phyloP scores from a whole-genome alignment of 2,113 vertebrate species.

The Gorsachius goisagi region DNA sequence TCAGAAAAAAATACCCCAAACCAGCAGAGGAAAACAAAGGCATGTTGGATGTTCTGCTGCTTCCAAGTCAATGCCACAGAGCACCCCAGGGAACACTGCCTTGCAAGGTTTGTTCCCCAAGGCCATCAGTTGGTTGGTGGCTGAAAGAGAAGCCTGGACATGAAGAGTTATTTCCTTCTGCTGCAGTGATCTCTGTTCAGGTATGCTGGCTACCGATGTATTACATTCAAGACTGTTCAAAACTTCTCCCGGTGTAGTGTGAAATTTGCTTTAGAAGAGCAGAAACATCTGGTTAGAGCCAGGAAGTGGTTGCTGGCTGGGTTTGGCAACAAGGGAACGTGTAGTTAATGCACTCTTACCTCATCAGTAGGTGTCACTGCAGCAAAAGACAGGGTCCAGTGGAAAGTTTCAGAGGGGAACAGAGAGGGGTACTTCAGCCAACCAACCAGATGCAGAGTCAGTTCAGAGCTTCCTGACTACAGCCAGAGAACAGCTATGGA shows the following conservation, averaged over 20 bases:
- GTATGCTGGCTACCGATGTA: background rate
- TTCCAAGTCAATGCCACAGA: background rate
- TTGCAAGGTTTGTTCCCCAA: background rate
- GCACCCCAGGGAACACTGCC: background rate
- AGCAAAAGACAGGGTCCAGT: constrained; percentile 66
- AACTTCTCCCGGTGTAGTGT: constrained; percentile 19
- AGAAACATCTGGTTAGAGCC: constrained; percentile 66
- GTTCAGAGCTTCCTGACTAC: constrained; percentile 60
- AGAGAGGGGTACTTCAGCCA: constrained; percentile 36
- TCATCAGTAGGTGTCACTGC: constrained; percentile 74
- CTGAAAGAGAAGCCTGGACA: background rate
- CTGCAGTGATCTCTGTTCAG: background rate
- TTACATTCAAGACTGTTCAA: background rate
- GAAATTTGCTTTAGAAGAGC: constrained; percentile 58
- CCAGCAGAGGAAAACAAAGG: background rate
- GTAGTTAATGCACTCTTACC: constrained; percentile 65
- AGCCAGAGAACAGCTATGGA: constrained; percentile 58
- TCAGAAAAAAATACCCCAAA: background rate
- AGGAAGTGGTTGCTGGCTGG: constrained; percentile 68
- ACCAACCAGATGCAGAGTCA: constrained; percentile 59
- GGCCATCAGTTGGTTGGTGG: background rate
- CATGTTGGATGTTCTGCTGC: background rate
- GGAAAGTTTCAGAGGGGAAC: constrained; percentile 55
- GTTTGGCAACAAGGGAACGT: constrained; percentile 28
- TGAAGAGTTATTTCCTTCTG: background rate